A percentile compares a stretch with the other conserved stretches of the same genome.
phyloP scores from a whole-genome alignment of 2,113 vertebrate genomes.

The Eretmochelys imbricata region DNA sequence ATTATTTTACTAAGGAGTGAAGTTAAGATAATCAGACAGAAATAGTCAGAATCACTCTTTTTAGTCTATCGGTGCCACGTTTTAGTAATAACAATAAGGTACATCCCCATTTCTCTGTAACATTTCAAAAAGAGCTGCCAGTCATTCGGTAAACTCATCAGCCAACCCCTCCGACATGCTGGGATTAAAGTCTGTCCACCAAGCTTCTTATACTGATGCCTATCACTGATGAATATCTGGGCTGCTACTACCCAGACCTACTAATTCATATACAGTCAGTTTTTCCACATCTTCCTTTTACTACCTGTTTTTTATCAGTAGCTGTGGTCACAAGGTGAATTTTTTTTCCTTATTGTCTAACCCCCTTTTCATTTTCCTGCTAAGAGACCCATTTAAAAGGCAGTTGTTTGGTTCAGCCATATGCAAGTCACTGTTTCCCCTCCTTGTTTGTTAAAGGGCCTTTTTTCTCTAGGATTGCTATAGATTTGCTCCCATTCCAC shows the following conservation, averaged over 20 bases:
- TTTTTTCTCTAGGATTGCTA: background rate
- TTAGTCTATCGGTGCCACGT: fast-evolving
- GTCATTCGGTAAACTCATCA: background rate
- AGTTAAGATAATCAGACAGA: fast-evolving
- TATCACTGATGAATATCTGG: background rate
- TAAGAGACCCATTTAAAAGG: background rate
- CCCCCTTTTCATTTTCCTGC: background rate
- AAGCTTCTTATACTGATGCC: fast-evolving
- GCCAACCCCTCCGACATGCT: background rate
- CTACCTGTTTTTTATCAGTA: background rate
- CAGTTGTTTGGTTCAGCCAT: background rate
- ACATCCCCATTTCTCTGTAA: background rate
- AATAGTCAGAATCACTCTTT: background rate
- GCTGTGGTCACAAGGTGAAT: background rate
- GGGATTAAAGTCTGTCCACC: background rate
- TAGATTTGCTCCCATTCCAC: background rate
- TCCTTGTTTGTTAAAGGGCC: background rate
- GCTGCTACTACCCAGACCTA: background rate
- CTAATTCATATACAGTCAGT: fast-evolving
- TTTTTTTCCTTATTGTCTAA: background rate
- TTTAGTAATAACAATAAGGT: background rate
- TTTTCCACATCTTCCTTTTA: background rate
- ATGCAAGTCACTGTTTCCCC: background rate
- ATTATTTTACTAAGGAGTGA: background rate
- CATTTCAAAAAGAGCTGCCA: background rate